Evolutionary conservation across 2,888 invertebrate genomes (phyloP), one percentile per base, ranked within the genome.

Genomic region (Platycnemis pennipes): DNA sequence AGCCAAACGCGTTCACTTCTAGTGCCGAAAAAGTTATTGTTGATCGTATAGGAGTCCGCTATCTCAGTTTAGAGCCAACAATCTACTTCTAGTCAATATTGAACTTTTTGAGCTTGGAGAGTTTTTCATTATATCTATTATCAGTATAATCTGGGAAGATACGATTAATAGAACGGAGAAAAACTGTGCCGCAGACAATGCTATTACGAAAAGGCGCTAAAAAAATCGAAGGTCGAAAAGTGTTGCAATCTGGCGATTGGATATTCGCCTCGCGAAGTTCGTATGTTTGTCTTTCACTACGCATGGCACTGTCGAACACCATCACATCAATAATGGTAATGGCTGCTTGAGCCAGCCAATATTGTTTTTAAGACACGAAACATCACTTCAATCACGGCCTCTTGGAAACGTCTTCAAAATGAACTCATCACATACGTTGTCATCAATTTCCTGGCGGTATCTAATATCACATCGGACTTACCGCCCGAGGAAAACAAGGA

Each of bases 391-490:
- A n/a, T 56, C 42, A 26, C 26, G 8, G 2, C 19, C 11, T 56
- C 22, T 0, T 42, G 26, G 26, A 42, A 8, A 22, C 4, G 42
- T 26, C 8, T 42, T 42, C 19, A 26, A 42, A 11, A 89, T 89
- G 89, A 89, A 89, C 56, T 42, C 56, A 22, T 63, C 89, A 63
- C 89, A 89, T 89, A 56, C 56, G 31, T 16, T 89, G 56, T 56
- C 89, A 16, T 31, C 56, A 0, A 89, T 53, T 31, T 49, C 89
- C 22, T 89, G 89, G 89, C 49, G 89, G 53, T 89, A 56, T 56
- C 89, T 89, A 5, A 7, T 89, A 42, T 89, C 89, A 44, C 31
- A 89, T 42, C 89, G 89, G 19, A 89, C 89, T 42, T 89, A 89
- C 42, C 49, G 56, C 7, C 89, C 89, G 5, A 89, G 89, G 26